Evolutionary conservation across 2,888 invertebrate genomes (phyloP).

Genomic region (Epistrophella euchroma): DNA sequence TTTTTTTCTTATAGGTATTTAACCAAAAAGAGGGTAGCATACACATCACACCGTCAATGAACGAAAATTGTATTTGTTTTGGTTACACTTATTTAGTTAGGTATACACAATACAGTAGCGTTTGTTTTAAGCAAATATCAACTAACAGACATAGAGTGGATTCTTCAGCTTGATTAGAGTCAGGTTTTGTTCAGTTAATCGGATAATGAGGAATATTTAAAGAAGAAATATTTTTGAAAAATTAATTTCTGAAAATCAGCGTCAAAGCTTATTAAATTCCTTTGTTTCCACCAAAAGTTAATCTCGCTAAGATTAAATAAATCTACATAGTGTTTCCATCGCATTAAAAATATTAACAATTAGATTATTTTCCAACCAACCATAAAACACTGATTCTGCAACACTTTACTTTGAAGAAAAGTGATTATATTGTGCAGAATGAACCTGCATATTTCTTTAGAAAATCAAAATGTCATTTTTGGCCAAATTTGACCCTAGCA

Average conservation of each 20-base stretch:
- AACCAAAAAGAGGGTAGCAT: neutral
- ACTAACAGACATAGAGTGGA: neutral
- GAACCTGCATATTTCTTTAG: too few relatives aligned
- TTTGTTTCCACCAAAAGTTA: too few relatives aligned
- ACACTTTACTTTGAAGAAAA: too few relatives aligned
- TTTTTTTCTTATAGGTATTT: neutral
- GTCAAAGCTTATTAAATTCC: neutral
- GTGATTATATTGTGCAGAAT: too few relatives aligned
- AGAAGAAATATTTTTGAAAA: neutral
- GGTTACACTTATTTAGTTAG: slow-evolving; percentile 14
- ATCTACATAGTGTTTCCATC: too few relatives aligned
- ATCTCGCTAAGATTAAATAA: too few relatives aligned
- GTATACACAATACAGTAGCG: slow-evolving; percentile 26
- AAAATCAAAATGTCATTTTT: too few relatives aligned
- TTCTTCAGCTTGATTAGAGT: neutral
- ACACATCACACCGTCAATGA: neutral
- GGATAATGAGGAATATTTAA: neutral
- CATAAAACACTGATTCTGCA: too few relatives aligned
- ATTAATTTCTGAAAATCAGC: neutral
- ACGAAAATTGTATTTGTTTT: slow-evolving; percentile 25
- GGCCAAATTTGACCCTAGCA: too few relatives aligned
- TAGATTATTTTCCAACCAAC: too few relatives aligned
- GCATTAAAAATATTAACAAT: too few relatives aligned
- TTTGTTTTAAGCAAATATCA: slow-evolving; percentile 19
- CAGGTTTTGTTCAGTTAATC: neutral